Evolutionary conservation across 2,797 vertebrate species (phyloP).

Genomic region (Halcyon chelicuti): DNA sequence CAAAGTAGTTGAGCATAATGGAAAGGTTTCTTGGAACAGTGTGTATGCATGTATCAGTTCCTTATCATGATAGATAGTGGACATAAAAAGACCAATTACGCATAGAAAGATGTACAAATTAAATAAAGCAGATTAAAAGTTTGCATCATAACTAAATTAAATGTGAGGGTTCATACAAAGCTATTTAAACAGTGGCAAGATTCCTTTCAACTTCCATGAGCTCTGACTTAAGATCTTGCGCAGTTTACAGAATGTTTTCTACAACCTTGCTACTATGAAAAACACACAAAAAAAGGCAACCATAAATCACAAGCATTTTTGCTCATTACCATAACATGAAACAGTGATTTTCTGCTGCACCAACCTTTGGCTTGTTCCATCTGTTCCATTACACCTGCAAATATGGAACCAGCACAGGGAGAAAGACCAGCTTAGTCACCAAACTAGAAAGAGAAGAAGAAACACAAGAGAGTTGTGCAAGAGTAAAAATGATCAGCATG

Average conservation of each 20-base stretch:
- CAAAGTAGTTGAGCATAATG: not conserved
- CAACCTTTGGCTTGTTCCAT: not conserved
- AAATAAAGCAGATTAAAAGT: not conserved
- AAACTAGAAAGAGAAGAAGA: not conserved
- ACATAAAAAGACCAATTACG: not conserved
- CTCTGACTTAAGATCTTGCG: not conserved
- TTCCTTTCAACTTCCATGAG: not conserved
- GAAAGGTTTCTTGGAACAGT: not conserved
- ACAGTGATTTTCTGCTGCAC: not conserved
- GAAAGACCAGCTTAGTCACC: not conserved
- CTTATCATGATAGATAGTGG: not conserved
- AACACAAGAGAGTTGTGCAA: not conserved
- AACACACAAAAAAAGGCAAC: not conserved
- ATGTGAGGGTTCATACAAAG: not conserved
- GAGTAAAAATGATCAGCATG: not conserved
- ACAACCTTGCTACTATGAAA: not conserved
- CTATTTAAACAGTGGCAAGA: not conserved
- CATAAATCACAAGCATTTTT: not conserved
- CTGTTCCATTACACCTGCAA: not conserved
- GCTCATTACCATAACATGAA: not conserved
- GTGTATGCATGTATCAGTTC: fast-evolving
- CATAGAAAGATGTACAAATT: not conserved
- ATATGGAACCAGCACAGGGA: not conserved
- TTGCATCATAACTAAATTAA: not conserved
- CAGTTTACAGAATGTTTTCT: not conserved